Evolutionary conservation across 2,113 vertebrate species (phyloP).

Genomic region (Oenanthe oenanthe): DNA sequence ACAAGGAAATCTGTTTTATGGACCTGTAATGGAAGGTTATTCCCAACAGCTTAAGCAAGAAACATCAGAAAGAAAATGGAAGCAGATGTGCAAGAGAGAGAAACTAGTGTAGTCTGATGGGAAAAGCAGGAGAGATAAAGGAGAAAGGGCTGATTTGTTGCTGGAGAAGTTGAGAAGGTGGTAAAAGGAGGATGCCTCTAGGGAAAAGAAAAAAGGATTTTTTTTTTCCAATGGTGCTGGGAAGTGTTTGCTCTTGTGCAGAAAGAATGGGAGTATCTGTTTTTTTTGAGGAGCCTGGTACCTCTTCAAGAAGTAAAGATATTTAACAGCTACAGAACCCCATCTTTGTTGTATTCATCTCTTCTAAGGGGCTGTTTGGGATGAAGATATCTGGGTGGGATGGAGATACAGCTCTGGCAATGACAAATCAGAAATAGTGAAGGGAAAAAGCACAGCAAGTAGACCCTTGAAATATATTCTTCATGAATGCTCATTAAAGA

Average conservation of each 20-base stretch:
- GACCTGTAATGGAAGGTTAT: background rate
- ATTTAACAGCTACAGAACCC: background rate
- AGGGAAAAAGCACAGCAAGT: background rate
- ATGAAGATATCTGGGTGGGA: background rate
- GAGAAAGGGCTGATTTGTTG: background rate
- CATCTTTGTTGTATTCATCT: background rate
- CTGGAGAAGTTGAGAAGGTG: background rate
- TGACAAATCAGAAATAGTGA: background rate
- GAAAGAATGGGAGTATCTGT: background rate
- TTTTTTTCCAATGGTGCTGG: background rate
- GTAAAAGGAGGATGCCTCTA: background rate
- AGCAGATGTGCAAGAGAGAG: background rate
- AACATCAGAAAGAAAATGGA: background rate
- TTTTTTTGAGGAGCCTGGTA: background rate
- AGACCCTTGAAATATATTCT: background rate
- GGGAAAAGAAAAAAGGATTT: background rate
- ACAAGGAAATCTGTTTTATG: background rate
- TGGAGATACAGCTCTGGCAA: background rate
- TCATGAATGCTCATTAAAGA: background rate
- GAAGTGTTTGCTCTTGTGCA: background rate
- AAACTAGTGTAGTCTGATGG: background rate
- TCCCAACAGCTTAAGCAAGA: background rate
- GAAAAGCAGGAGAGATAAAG: background rate
- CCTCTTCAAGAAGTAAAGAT: background rate
- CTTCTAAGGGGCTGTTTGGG: background rate